Base-by-base conservation (phyloP, 2,797 vertebrate species). In the Lepus townsendii region DNA sequence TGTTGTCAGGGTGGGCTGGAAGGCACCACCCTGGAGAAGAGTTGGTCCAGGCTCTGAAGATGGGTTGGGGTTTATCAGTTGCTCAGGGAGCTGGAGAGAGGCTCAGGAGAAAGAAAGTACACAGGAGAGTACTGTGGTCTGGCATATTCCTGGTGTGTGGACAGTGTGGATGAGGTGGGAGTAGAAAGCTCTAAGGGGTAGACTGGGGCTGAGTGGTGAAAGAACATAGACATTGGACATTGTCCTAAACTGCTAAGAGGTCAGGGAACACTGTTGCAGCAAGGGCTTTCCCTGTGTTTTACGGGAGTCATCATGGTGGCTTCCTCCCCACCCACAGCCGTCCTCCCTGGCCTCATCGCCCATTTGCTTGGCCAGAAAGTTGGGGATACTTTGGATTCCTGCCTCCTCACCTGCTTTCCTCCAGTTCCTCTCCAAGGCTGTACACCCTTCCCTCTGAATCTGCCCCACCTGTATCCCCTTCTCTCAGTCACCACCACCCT, bases 61-160 rank as follows among this genome's bases (percentile, higher is more conserved):
- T 35, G 35, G 35, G 35, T 35, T 35, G 35, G 35, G 35, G 35
- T 35, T 3, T 35, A 35, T 35, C 35, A 35, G 35, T 35, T 35
- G 35, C 35, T 35, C 35, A 35, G 35, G 35, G 35, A 35, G 35
- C 35, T 35, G 35, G 35, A 35, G 35, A 35, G 35, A 35, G 35
- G 35, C 35, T 35, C 35, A 35, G 35, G 35, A 35, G 35, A 35
- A 35, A 35, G 35, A 3, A 16, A 50, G 22, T 7, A 30, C 30
- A 22, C 1, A 14, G 16, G 72, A 19, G 3, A 13, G 9, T 52
- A 7, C 38, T 0, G 0, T 24, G n/a, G n/a, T 3, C n/a, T 19
- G 11, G 35, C 5, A 4, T 16, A 11, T 12, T 4, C 32, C 38
- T 68, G 60, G 32, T 10, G 50, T 19, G 3, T 19, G 57, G 38